These are phyloP conservation scores for Pipistrellus kuhlii DNA, from an alignment of 2,797 vertebrate genomes.

Conservation along the genomic window DNA sequence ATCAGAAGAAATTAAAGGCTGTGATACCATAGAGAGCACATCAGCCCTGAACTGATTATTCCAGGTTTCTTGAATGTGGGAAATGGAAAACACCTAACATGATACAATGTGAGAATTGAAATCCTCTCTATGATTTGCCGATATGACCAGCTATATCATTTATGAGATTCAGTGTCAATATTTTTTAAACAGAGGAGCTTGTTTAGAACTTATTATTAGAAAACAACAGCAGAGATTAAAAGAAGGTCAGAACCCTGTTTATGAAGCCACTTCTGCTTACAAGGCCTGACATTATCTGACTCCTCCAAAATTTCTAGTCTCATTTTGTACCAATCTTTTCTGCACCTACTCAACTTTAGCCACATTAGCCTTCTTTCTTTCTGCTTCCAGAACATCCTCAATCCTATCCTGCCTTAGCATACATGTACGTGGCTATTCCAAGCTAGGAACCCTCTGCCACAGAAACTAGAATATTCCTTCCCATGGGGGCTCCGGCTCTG, in stretches of 20 bases:
- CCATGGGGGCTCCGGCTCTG: background rate
- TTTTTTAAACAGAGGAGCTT: conserved; percentile 6
- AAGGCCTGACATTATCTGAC: background rate
- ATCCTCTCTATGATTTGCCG: background rate
- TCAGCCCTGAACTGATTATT: background rate
- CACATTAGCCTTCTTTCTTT: background rate
- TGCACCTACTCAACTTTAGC: background rate
- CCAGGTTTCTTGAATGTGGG: background rate
- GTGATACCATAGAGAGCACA: background rate
- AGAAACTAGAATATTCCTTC: background rate
- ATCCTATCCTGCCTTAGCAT: background rate
- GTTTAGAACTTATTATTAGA: background rate
- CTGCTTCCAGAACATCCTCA: background rate
- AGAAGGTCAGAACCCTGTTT: background rate
- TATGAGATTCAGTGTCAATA: background rate
- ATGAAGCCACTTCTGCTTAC: background rate
- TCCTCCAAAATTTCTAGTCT: background rate
- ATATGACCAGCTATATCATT: background rate
- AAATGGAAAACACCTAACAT: background rate
- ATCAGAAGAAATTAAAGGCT: background rate
- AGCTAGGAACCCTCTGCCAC: background rate
- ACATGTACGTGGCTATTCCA: background rate
- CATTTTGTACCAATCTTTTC: background rate
- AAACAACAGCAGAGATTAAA: background rate
- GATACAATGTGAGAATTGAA: background rate